Conservation (phyloP, 2,888 invertebrate genomes). For the Mythimna pallens region DNA sequence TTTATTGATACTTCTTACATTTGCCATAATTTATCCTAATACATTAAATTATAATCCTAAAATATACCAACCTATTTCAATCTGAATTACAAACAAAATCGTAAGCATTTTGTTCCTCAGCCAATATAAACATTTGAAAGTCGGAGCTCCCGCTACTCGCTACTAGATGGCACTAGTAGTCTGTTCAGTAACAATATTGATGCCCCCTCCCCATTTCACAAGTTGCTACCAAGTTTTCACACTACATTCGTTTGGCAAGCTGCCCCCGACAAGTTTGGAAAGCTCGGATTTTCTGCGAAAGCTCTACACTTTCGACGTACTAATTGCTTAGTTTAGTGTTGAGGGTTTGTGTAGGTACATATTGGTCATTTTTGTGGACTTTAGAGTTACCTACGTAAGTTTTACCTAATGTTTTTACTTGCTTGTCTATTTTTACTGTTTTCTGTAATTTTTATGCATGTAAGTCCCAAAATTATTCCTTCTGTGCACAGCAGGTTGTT, state of each 20-base stretch:
- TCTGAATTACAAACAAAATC: not conserved
- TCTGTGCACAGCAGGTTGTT: no score
- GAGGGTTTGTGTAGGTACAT: conserved; percentile 29
- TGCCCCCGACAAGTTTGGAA: conserved; percentile 75
- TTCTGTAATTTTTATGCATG: not conserved
- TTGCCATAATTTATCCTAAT: not conserved
- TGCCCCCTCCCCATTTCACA: conserved; percentile 62
- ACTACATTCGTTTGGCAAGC: conserved; percentile 76
- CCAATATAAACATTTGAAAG: not conserved
- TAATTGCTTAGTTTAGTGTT: conserved; percentile 73
- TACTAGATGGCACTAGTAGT: conserved; percentile 80
- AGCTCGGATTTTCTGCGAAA: conserved; percentile 76
- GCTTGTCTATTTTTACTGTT: not conserved
- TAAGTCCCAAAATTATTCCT: not conserved
- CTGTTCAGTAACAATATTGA: conserved; percentile 12
- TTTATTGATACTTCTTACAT: not conserved
- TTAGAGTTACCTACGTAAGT: not conserved
- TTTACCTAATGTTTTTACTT: not conserved
- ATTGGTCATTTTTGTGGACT: conserved; percentile 54
- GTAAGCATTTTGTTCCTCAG: not conserved
- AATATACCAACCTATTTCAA: not conserved
- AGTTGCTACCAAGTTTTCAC: conserved; percentile 74
- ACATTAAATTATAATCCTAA: not conserved
- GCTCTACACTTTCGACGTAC: conserved; percentile 73
- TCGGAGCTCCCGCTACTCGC: conserved; percentile 76